These are phyloP conservation scores for Pleuronectes platessa DNA, from an alignment of 2,113 vertebrate species.

Conservation along the genomic window DNA sequence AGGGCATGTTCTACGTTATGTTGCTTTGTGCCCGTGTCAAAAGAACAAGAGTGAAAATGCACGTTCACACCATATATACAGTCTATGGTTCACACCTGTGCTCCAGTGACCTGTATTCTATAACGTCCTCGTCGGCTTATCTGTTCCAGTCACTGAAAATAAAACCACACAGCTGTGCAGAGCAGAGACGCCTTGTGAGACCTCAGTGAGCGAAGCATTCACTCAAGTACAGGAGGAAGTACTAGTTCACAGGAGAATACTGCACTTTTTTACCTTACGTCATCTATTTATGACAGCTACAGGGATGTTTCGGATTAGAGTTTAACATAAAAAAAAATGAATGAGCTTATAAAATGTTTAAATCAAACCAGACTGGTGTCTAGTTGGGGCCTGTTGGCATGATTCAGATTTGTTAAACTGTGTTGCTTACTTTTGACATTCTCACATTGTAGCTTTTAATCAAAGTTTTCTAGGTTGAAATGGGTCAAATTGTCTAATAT, in stretches of 20 bases:
- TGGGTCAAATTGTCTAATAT: too few relatives aligned
- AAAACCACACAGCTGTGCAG: conserved; percentile 9
- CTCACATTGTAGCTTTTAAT: too few relatives aligned
- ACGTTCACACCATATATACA: conserved; percentile 13
- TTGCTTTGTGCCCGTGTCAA: neutral
- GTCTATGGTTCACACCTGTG: conserved; percentile 33
- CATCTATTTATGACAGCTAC: neutral
- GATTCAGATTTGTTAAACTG: too few relatives aligned
- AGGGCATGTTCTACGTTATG: neutral
- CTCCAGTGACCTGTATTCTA: conserved; percentile 18
- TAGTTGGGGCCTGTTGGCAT: too few relatives aligned
- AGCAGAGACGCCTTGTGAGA: neutral
- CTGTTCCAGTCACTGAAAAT: neutral
- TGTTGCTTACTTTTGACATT: too few relatives aligned
- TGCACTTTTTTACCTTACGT: neutral
- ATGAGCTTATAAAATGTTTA: neutral
- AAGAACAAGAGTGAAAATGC: neutral
- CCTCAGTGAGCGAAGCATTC: neutral
- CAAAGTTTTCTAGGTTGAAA: too few relatives aligned
- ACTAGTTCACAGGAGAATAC: neutral
- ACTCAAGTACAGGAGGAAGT: neutral
- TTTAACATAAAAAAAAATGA: neutral
- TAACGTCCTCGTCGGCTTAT: neutral
- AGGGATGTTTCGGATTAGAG: neutral
- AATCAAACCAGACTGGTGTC: neutral